Evolutionary conservation across 2,888 invertebrate species (phyloP), one percentile per base, ranked within the genome.

Genomic region (Xylota segnis): DNA sequence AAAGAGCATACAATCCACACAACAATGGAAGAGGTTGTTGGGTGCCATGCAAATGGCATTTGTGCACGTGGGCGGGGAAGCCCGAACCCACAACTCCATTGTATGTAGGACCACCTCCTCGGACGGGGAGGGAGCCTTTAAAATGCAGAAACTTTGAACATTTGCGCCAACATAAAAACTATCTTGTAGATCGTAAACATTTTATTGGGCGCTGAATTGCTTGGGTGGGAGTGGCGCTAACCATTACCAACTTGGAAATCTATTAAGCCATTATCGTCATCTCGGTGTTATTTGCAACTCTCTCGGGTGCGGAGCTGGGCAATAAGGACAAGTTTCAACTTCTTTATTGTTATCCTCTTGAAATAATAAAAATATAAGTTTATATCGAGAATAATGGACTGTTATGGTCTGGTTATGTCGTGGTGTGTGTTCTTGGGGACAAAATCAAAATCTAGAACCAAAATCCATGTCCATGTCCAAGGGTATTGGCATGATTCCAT

Each of bases 161-260:
- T 77, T 70, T 70, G 50, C 32, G 9, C 63, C n/a, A 14, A 18
- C 70, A 71, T 83, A 83, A 83, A 83, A 83, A 77, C 77, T 83
- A 83, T 83, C 76, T 66, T 71, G 43, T 18, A 59, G 77, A 59
- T 83, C 82, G 70, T 83, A 83, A 83, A 83, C 58, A 83, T 77
- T 83, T 77, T 77, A 83, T 77, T 83, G 65, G 43, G 47, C 54
- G 63, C 14, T 66, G 27, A 81, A 81, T 50, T 27, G 47, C 29
- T 59, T 50, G 66, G 40, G 27, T 40, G 71, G 58, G 58, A 43
- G 50, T 77, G 77, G 27, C 65, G 63, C 68, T 58, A 23, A 56
- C 54, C 63, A 56, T 63, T 63, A 56, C 68, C 47, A 23, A 56
- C 65, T 59, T 45, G 14, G 9, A 52, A 65, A 77, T 75, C 56